These are phyloP conservation scores for Hipposideros larvatus DNA, from an alignment of 2,797 vertebrate species.

Conservation along the genomic window DNA sequence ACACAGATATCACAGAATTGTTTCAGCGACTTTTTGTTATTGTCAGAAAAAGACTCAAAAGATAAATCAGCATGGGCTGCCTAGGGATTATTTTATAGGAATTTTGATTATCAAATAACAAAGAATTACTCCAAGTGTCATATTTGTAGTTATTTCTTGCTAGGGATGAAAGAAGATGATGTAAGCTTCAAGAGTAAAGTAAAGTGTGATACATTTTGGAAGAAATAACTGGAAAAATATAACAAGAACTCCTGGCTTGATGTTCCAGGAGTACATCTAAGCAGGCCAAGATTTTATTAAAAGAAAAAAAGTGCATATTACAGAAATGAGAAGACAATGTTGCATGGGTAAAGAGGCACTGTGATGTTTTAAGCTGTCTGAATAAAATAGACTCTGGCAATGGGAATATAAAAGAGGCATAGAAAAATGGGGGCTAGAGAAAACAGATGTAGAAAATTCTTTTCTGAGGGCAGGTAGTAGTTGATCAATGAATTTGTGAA, in stretches of 20 bases:
- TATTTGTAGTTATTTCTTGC: constrained; percentile 76
- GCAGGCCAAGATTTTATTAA: constrained; percentile 79
- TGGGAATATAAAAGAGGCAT: not conserved
- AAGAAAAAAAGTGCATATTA: constrained; percentile 60
- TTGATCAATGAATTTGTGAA: constrained; percentile 31
- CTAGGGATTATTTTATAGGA: constrained; percentile 61
- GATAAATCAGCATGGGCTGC: constrained; percentile 63
- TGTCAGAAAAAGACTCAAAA: constrained; percentile 72
- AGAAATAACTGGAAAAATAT: constrained; percentile 82
- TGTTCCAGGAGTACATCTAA: constrained; percentile 64
- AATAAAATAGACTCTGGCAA: constrained; percentile 56
- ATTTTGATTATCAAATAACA: constrained; percentile 74
- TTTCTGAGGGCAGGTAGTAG: constrained; percentile 31
- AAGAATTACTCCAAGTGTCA: constrained; percentile 63
- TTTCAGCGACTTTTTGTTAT: constrained; percentile 59
- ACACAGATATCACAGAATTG: constrained; percentile 65
- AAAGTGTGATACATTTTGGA: constrained; percentile 78
- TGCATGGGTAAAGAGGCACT: not conserved
- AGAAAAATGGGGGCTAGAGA: constrained; percentile 9
- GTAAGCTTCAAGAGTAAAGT: constrained; percentile 76
- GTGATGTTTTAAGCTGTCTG: constrained; percentile 63
- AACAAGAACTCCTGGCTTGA: constrained; percentile 70
- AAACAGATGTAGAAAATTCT: constrained; percentile 42
- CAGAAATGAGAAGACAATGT: constrained; percentile 64
- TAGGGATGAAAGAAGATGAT: constrained; percentile 81